Conservation (phyloP, 1,140 invertebrate genomes). For the Leucophenga varia region DNA sequence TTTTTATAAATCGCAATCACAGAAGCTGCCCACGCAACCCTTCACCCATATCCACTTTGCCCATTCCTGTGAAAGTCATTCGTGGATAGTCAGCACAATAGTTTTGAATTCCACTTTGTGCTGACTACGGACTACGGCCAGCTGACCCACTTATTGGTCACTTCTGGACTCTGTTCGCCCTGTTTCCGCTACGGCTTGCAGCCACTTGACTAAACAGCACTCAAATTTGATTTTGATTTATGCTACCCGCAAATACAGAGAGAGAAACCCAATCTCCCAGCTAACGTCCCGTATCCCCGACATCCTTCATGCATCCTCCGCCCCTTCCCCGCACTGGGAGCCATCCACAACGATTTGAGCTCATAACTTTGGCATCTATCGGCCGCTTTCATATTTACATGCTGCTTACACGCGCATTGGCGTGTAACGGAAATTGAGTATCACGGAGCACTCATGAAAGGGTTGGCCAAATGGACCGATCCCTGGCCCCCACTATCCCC, state of each 20-base stretch:
- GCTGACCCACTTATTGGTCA: slow-evolving; percentile 51
- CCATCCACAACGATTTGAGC: slow-evolving; percentile 33
- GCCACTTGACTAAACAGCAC: slow-evolving; percentile 51
- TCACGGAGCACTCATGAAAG: slow-evolving; percentile 20
- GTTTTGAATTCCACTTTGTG: slow-evolving; percentile 34
- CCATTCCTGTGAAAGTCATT: no score
- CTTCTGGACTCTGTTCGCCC: slow-evolving; percentile 28
- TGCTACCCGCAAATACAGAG: slow-evolving; percentile 33
- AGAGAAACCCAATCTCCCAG: slow-evolving; percentile 1
- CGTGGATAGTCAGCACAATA: slow-evolving; percentile 37
- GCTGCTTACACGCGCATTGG: slow-evolving; percentile 49
- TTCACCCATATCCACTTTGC: no score
- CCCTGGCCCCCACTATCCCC: neutral
- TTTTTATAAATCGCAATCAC: no score
- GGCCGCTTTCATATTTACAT: slow-evolving; percentile 48
- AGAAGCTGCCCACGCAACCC: no score
- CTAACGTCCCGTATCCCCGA: neutral
- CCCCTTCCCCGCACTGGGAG: neutral
- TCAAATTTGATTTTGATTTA: slow-evolving; percentile 53
- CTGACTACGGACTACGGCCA: slow-evolving; percentile 17
- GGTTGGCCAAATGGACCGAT: slow-evolving; percentile 33
- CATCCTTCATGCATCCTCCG: neutral
- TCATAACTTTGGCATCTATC: slow-evolving; percentile 48
- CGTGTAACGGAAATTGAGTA: slow-evolving; percentile 45
- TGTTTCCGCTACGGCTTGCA: slow-evolving; percentile 28